Base-by-base conservation (phyloP, 2,888 invertebrate genomes). In the Hypsopygia costalis region DNA sequence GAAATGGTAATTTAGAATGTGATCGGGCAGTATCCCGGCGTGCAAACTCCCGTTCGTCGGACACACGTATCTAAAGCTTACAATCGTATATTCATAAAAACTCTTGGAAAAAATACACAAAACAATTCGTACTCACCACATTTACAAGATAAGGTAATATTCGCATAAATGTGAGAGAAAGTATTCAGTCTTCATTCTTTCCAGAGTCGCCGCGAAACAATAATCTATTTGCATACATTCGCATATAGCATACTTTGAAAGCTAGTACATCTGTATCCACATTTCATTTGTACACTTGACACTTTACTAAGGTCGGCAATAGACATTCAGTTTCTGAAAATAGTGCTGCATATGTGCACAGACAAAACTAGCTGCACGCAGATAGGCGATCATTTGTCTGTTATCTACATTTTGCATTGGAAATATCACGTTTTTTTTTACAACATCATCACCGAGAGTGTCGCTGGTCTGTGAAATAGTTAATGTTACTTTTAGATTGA, bases 1-100 rank as follows among this genome's bases (percentile, higher is more conserved):
- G 62, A 74, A 71, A 70, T 69, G 63, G 70, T 80, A 78, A 75
- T 82, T 81, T 83, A 79, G 83, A 82, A 80, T 77, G 64, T 52
- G 35, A 32, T 32, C 37, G 41, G 42, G 36, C 36, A 39, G 16
- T 16, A 4, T 16, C 21, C 11, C 21, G 6, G 10, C 40, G 34
- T 40, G 29, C 37, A 33, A 21, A 32, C 28, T 36, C 32, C 6
- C 36, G 27, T 9, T 31, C 31, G 25, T 25, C 22, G 32, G 31
- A 37, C 38, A 42, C 37, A 37, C 41, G 36, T 25, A 36, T 36
- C 36, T 27, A 36, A 42, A 45, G 33, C 40, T 34, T 35, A 34
- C 34, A 27, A n/a, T n/a, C 34, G 29, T 36, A 36, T 27, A 12
- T 9, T 9, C 40, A 30, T 31, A 33, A 29, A 28, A 28, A 38